A percentile compares a stretch with the other conserved stretches of the same genome.
Conservation (phyloP, 1,140 invertebrate species). For the Dinoponera quadriceps region DNA sequence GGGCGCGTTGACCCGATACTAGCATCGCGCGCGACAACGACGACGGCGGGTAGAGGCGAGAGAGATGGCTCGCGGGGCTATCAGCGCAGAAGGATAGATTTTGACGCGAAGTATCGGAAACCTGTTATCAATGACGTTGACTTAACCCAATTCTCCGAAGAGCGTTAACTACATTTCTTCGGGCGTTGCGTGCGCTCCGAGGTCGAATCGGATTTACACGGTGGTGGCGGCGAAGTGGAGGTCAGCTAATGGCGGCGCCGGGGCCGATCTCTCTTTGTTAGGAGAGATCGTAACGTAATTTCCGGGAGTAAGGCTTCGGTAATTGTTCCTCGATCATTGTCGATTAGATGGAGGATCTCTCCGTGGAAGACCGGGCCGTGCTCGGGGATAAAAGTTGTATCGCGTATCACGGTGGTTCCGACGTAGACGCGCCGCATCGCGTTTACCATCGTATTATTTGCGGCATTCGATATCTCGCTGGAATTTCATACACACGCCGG, state of each 20-base stretch:
- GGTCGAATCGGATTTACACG: slow-evolving; percentile 67
- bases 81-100: slow-evolving; percentile 54
- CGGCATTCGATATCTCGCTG: not conserved
- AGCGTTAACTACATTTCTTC: slow-evolving; percentile 65
- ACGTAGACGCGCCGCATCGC: not conserved
- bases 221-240: slow-evolving; percentile 49
- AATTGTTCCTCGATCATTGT: slow-evolving; percentile 66
- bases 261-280: slow-evolving; percentile 64
- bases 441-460: slow-evolving; percentile 10
- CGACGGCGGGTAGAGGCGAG: not conserved
- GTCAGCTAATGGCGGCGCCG: slow-evolving; percentile 66
- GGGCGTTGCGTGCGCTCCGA: slow-evolving; percentile 57
- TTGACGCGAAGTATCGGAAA: slow-evolving; percentile 65
- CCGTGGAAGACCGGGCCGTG: not conserved
- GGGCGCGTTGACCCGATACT: not conserved
- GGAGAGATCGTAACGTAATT: slow-evolving; percentile 67
- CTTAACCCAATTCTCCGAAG: slow-evolving; percentile 74
- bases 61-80: not conserved
- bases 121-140: slow-evolving; percentile 75
- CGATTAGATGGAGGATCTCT: slow-evolving; percentile 23
- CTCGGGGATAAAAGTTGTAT: slow-evolving; percentile 16
- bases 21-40: slow-evolving; percentile 16
- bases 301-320: slow-evolving; percentile 59
- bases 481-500: not conserved
- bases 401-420: not conserved